These are phyloP conservation scores for Sisyra terminalis DNA, from an alignment of 2,888 invertebrate genomes.

Conservation along the genomic window DNA sequence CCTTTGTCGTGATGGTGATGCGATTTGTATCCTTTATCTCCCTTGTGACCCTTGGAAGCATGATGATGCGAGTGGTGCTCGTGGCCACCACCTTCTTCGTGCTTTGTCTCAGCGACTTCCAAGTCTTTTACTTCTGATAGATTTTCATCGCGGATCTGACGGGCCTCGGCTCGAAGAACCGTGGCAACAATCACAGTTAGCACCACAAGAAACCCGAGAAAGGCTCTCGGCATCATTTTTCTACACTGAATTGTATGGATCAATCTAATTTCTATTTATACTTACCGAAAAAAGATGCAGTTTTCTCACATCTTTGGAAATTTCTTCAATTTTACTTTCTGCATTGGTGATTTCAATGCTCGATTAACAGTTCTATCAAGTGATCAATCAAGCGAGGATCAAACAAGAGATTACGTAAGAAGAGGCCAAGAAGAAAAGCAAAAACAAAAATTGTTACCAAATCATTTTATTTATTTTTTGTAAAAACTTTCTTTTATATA, in stretches of 20 bases:
- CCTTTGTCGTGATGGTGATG: constrained; percentile 65
- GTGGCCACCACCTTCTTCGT: constrained; percentile 51
- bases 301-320: too few species aligned
- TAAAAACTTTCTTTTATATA: too few species aligned
- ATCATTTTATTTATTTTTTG: too few species aligned
- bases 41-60: constrained; percentile 55
- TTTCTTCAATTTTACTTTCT: too few species aligned
- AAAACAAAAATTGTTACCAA: too few species aligned
- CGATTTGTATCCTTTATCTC: constrained; percentile 61
- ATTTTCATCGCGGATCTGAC: background rate
- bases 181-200: constrained; percentile 9
- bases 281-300: constrained; percentile 1
- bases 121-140: constrained; percentile 10
- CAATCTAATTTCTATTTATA: background rate
- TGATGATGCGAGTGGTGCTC: constrained; percentile 51
- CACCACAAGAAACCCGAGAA: constrained; percentile 7
- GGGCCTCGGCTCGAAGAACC: background rate
- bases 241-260: background rate
- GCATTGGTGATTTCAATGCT: constrained; percentile 5
- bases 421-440: too few species aligned
- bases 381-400: too few species aligned
- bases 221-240: constrained; percentile 2
- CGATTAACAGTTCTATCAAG: too few species aligned
- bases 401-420: too few species aligned
- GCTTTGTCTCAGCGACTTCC: constrained; percentile 23